Percentiles rank a stretch among this genome's conserved stretches.
These are phyloP conservation scores for Callipepla squamata DNA, from an alignment of 2,113 vertebrate species.

Conservation along the genomic window DNA sequence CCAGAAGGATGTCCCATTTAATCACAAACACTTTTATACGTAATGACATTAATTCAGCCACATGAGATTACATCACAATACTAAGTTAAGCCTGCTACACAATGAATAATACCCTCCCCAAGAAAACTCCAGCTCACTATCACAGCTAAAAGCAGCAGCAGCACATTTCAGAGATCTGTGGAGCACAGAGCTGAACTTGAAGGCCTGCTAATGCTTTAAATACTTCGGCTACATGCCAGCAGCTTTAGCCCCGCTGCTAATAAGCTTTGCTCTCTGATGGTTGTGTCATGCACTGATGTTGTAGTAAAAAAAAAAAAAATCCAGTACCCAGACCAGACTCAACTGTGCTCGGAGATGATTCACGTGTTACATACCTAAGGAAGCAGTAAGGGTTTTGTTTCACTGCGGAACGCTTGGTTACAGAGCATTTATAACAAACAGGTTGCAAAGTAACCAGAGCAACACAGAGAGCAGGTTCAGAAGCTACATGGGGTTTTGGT, in stretches of 20 bases:
- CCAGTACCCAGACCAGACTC: not conserved
- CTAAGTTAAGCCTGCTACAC: not conserved
- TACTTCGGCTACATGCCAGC: not conserved
- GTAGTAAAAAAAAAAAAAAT: not conserved
- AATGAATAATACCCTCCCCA: not conserved
- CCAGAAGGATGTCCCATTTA: not conserved
- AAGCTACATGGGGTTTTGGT: not conserved
- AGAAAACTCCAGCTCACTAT: not conserved
- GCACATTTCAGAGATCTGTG: not conserved
- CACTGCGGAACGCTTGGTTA: not conserved
- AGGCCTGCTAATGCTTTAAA: not conserved
- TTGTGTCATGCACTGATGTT: not conserved
- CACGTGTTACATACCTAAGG: not conserved
- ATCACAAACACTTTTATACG: not conserved
- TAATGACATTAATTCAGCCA: not conserved
- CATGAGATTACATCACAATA: accelerated
- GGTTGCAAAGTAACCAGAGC: not conserved
- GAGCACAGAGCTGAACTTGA: not conserved
- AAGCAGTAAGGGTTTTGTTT: not conserved
- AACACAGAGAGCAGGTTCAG: not conserved
- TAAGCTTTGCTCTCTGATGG: not conserved
- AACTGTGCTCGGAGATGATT: not conserved
- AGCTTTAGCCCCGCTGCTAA: constrained; percentile 24
- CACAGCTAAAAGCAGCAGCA: not conserved
- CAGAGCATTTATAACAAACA: not conserved